phyloP scores from a whole-genome alignment of 2,888 invertebrate species.

The Orthosia incerta region DNA sequence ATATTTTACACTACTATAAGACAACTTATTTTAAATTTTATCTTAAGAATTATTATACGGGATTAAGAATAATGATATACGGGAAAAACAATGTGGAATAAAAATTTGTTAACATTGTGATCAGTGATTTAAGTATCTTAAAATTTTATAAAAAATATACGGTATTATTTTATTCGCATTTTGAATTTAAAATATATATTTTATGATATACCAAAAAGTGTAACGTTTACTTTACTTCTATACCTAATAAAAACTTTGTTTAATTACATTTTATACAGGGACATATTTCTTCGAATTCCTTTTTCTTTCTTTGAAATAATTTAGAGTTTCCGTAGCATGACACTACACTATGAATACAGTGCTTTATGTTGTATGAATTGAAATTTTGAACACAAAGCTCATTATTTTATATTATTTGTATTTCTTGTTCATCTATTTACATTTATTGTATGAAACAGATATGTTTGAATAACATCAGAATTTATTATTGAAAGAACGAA shows the following conservation, averaged over 20 bases:
- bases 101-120: slow-evolving; percentile 2
- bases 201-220: slow-evolving; percentile 4
- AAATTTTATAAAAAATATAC: background rate
- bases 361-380: background rate
- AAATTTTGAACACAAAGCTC: background rate
- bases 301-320: background rate
- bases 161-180: background rate
- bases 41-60: slow-evolving; percentile 11
- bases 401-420: background rate
- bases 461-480: background rate
- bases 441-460: background rate
- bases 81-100: background rate
- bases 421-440: no score
- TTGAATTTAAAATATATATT: background rate
- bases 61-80: background rate
- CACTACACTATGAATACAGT: background rate
- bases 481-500: background rate
- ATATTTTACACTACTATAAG: slow-evolving; percentile 9
- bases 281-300: background rate
- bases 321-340: no score
- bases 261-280: background rate
- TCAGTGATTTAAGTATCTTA: slow-evolving; percentile 15
- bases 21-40: background rate
- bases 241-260: background rate
- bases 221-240: background rate